Evolutionary conservation across 2,888 invertebrate genomes (phyloP).

Genomic region (Pasiphila rectangulata): DNA sequence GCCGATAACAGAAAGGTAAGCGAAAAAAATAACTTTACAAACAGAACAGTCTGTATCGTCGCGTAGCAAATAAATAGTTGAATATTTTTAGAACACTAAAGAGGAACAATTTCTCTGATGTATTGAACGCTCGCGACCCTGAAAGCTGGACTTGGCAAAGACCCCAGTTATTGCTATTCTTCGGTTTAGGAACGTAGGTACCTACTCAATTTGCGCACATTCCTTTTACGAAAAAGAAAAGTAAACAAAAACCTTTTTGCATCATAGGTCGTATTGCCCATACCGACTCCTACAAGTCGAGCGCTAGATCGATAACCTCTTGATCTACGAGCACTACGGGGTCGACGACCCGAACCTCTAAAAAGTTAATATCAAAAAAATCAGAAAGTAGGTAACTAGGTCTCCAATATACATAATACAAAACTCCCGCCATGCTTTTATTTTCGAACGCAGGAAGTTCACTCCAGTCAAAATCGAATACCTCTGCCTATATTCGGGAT

Average conservation of each 20-base stretch:
- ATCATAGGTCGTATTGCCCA: too few relatives aligned
- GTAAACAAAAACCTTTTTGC: neutral
- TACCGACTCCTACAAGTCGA: too few relatives aligned
- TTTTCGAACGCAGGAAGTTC: neutral
- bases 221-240: neutral
- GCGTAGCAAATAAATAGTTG: conserved; percentile 46
- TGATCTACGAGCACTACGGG: too few relatives aligned
- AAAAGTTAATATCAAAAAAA: too few relatives aligned
- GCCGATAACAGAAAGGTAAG: conserved; percentile 81
- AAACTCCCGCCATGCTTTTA: conserved; percentile 40
- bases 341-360: too few relatives aligned
- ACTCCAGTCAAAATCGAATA: too few relatives aligned
- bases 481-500: too few relatives aligned
- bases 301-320: too few relatives aligned
- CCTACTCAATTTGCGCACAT: neutral
- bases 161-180: conserved; percentile 62
- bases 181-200: conserved; percentile 34
- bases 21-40: conserved; percentile 38
- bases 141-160: conserved; percentile 75
- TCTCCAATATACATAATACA: too few relatives aligned
- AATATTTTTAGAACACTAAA: conserved; percentile 75
- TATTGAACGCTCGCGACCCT: conserved; percentile 64
- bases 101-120: conserved; percentile 74
- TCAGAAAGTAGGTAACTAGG: neutral
- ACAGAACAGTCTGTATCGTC: conserved; percentile 28